Evolutionary conservation across 2,113 vertebrate genomes (phyloP), one percentile per base, ranked within the genome.

Genomic region (Chaenocephalus aceratus): DNA sequence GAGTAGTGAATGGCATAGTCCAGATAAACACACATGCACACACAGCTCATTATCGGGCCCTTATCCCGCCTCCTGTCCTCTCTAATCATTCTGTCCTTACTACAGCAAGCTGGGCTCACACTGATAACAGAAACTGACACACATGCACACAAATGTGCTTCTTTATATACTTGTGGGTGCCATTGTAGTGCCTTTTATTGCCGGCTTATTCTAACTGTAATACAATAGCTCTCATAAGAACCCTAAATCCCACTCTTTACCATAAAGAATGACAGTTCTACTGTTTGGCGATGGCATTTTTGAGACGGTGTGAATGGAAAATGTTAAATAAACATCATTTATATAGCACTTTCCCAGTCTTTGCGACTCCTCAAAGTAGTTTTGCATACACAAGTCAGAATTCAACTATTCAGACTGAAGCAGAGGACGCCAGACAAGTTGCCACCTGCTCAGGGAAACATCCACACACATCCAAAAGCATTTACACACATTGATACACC

Each of bases 71-170:
- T 46, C 45, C 36, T 21, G 16, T 14, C 16, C 61, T 63, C 57
- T 78, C 79, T 81, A 86, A 88, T 88, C 81, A 75, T 75, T 63
- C 76, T 65, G 76, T 89, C 80, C 51, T 88, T 48, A 88, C 77
- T 81, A 77, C 65, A 68, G 74, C 88, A 85, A 82, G 88, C 88
- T 90, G 86, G 81, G 60, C 70, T 41, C 53, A 87, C 48, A 75
- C 85, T 86, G 88, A 92, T 89, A 92, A 86, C 77, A 77, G 57
- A 52, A 8, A 65, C 71, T 64, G 74, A 77, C 64, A 64, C 54
- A 56, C 34, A 5, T 59, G 67, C 70, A 79, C 74, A 72, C 0
- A 66, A 34, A 3, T 44, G 13, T 11, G 3, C 34, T 14, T 2
- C 34, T 21, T 6, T 41, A 41, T 41, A n/a, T 44, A 54, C 45